Evolutionary conservation across 2,113 vertebrate species (phyloP).

Genomic region (Microcebus lehilahytsara): DNA sequence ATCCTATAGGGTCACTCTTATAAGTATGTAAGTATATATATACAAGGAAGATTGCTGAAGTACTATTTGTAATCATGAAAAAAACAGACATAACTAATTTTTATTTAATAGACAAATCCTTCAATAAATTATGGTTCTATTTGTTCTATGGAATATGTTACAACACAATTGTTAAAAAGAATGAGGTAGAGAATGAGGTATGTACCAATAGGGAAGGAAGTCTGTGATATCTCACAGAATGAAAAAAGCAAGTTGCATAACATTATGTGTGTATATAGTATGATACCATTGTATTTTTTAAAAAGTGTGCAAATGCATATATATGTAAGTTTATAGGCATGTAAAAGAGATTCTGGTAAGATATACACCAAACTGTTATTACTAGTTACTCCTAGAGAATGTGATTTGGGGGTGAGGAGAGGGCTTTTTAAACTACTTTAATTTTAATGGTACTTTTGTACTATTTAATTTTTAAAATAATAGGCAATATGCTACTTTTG

Average conservation of each 20-base stretch:
- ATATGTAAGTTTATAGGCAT: background rate
- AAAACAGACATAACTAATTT: conserved; percentile 8
- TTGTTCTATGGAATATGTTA: background rate
- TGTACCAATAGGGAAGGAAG: background rate
- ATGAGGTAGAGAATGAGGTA: background rate
- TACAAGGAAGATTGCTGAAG: background rate
- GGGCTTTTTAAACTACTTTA: background rate
- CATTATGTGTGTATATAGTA: background rate
- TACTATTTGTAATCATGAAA: background rate
- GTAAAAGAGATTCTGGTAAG: background rate
- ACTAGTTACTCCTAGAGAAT: background rate
- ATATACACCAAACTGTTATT: background rate
- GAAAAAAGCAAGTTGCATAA: background rate
- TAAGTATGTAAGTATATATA: background rate
- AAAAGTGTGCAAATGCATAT: background rate
- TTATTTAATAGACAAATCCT: background rate
- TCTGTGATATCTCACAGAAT: background rate
- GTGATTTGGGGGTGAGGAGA: background rate
- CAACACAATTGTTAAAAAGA: background rate
- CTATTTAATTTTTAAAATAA: background rate
- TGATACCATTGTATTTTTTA: background rate
- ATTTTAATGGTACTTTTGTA: background rate
- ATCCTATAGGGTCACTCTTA: background rate
- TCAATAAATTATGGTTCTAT: background rate
- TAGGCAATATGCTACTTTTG: background rate